Evolutionary conservation across 2,888 invertebrate genomes (phyloP).

Genomic region (Aethes cnicana): DNA sequence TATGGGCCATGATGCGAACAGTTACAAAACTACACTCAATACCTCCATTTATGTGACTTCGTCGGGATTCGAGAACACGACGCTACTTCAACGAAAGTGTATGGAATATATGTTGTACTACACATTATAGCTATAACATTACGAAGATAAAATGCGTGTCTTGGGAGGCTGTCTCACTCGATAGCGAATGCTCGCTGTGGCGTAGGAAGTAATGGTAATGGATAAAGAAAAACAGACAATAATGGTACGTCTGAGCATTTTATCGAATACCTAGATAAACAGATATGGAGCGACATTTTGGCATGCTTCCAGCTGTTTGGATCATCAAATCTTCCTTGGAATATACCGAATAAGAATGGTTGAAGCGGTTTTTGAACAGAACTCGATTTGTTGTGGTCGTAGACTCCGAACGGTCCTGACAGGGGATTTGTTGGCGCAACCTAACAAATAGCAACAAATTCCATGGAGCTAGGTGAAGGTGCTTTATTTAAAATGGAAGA

Average conservation of each 20-base stretch:
- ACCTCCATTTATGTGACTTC: no score
- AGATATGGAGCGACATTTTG: slow-evolving; percentile 22
- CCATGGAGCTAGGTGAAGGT: slow-evolving; percentile 2
- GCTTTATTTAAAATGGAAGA: neutral
- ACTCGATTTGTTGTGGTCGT: neutral
- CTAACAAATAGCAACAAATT: slow-evolving; percentile 12
- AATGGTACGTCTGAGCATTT: neutral
- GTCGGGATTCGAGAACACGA: no score
- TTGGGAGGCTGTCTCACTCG: no score
- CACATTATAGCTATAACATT: no score
- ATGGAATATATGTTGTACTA: no score
- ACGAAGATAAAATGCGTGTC: no score
- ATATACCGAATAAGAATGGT: slow-evolving; percentile 15
- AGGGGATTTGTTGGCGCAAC: slow-evolving; percentile 1
- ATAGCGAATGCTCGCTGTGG: no score
- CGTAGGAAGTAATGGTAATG: no score
- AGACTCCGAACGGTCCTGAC: slow-evolving; percentile 14
- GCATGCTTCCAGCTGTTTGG: slow-evolving; percentile 21
- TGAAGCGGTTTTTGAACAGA: slow-evolving; percentile 11
- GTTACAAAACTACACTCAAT: no score
- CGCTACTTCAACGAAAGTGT: no score
- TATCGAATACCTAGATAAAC: slow-evolving; percentile 24
- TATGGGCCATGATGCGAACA: no score
- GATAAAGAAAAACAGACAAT: slow-evolving; percentile 3
- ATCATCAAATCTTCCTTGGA: slow-evolving; percentile 23